Evolutionary conservation across 2,888 invertebrate genomes (phyloP).

Genomic region (Ephialtes manifestator): DNA sequence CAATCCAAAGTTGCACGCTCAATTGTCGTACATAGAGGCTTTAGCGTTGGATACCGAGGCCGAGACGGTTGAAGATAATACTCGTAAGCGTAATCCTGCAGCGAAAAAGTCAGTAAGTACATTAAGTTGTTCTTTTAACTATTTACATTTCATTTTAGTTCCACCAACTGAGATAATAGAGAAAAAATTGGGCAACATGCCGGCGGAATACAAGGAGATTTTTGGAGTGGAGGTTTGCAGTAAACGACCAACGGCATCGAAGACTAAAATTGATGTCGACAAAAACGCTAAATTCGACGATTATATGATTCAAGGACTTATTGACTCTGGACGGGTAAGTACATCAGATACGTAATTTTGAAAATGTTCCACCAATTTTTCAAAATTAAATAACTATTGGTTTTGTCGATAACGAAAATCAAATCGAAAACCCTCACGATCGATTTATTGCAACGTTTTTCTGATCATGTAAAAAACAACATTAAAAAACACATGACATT

Average conservation of each 20-base stretch:
- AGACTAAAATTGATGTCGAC: no score
- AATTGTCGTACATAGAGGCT: slow-evolving; percentile 71
- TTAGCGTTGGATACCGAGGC: slow-evolving; percentile 73
- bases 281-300: background rate
- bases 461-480: no score
- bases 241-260: background rate
- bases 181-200: background rate
- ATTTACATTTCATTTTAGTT: background rate
- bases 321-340: slow-evolving; percentile 35
- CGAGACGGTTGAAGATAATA: slow-evolving; percentile 60
- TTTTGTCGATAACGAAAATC: no score
- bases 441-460: no score
- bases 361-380: no score
- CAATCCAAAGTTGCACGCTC: slow-evolving; percentile 72
- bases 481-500: no score
- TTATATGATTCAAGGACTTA: slow-evolving; percentile 33
- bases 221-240: background rate
- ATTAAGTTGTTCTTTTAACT: background rate
- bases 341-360: background rate
- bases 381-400: no score
- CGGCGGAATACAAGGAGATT: background rate
- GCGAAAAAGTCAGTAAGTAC: background rate
- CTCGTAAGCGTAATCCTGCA: slow-evolving; percentile 68
- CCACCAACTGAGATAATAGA: background rate
- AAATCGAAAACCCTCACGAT: no score